Evolutionary conservation across 2,888 invertebrate genomes (phyloP).

Genomic region (Cryptus armator): DNA sequence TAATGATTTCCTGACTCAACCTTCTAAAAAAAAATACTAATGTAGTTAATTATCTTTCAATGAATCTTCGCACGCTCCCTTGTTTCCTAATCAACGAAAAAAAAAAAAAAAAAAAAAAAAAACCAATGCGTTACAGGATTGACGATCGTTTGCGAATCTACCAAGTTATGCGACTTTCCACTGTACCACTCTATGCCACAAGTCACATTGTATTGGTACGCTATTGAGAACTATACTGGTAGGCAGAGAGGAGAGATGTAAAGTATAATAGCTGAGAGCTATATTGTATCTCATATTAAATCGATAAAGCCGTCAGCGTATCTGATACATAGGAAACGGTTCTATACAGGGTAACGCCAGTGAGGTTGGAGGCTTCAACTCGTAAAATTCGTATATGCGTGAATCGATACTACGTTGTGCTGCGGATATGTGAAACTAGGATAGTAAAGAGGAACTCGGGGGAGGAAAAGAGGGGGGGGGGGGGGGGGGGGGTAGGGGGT

Average conservation of each 20-base stretch:
- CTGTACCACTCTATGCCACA: neutral
- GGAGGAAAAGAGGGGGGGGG: neutral
- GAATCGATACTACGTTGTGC: conserved; percentile 47
- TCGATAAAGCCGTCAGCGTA: conserved; percentile 62
- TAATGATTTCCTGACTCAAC: too few species aligned
- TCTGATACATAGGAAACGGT: conserved; percentile 27
- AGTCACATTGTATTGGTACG: conserved; percentile 7
- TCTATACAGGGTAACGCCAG: conserved; percentile 8
- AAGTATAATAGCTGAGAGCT: conserved; percentile 46
- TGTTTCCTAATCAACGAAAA: too few species aligned
- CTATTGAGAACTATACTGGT: conserved; percentile 23
- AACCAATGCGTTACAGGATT: neutral
- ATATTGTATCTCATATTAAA: conserved; percentile 71
- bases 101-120: too few species aligned
- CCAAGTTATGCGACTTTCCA: neutral
- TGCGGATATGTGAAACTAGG: conserved; percentile 45
- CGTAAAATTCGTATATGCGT: conserved; percentile 51
- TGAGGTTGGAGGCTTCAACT: conserved; percentile 28
- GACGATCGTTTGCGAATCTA: neutral
- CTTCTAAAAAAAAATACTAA: too few species aligned
- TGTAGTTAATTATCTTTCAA: too few species aligned
- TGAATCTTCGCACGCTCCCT: too few species aligned
- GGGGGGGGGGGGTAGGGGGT: neutral
- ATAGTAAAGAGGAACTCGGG: conserved; percentile 11
- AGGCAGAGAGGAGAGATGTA: conserved; percentile 20